Base-by-base conservation (phyloP, 1,140 invertebrate genomes). In the Micrasema longulum region DNA sequence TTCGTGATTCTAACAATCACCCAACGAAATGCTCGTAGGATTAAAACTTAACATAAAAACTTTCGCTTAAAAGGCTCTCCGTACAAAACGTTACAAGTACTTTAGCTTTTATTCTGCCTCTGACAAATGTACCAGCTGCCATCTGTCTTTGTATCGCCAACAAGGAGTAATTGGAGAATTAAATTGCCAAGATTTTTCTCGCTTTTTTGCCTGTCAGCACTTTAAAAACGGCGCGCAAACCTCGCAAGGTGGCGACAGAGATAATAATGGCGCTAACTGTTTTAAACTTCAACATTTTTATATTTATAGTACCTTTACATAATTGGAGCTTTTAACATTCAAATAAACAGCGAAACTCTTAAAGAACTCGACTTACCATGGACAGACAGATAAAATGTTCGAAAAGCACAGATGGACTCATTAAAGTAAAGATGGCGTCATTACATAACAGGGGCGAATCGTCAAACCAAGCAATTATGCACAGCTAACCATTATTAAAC, bases 131-230 rank as follows among this genome's bases (percentile, higher is more conserved):
- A 1, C 6, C 48, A 9, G n/a, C 23, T 31, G 11, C 26, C 31
- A 36, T 57, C 26, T 57, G 26, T 57, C 53, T 57, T 57, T 57
- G 53, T 57, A 57, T 57, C 31, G 26, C 53, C 50, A 57, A 36
- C 26, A 36, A 57, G 53, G 53, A 57, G 36, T 57, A 57, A 57
- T 57, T 57, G 31, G 31, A 20, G 53, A 36, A 57, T 57, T 57
- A 57, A 57, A 57, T 57, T 57, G 35, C 53, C 1, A 23, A 14
- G 53, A 23, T 38, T 57, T 35, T 35, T 10, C 11, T 31, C 26
- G 26, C 53, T 12, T 22, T 23, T 53, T 23, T 23, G 52, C 26
- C 26, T 31, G 50, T 36, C 53, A 18, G 53, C 31, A 20, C 4
- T 57, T 57, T 57, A 57, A 57, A 57, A 57, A 57, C 36, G 31